Evolutionary conservation across 2,113 vertebrate genomes (phyloP), one percentile per base, ranked within the genome.

Genomic region (Sakesphorus luctuosus): DNA sequence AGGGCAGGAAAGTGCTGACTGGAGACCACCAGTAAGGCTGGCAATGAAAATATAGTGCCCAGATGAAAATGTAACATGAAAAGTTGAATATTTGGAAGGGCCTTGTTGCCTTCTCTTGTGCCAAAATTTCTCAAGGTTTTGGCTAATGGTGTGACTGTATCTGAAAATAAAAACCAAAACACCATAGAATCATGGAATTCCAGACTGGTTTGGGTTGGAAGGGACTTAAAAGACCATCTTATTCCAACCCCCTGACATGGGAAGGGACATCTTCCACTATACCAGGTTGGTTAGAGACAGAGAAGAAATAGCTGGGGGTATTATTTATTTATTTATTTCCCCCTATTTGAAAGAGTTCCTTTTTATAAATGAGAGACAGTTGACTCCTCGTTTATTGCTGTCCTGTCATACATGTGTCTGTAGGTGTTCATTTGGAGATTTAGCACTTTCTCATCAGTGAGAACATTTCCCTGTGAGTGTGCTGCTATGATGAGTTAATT

Each of bases 351-450:
- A 17, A 67, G 18, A 43, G 31, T 74, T 61, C 6, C 12, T 72
- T 78, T 79, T 67, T 38, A 9, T 67, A 84, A 75, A 66, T 35
- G 6, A 7, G 31, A 75, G 71, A 21, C 36, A 56, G 20, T n/a
- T 43, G 76, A 46, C 38, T 65, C 82, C 8, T 25, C 90, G 65
- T 79, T 91, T 94, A 10, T 82, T 52, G 90, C 56, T 62, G 75
- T 63, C 65, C 79, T 94, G 93, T 65, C 77, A 71, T 15, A 10
- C 3, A 5, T 4, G 6, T 36, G 69, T 75, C 95, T 0, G 67
- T 89, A 94, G 88, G 91, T 84, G 80, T 89, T 92, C 87, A 35
- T 80, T 79, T 94, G 79, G 82, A 88, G 87, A 84, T 87, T 91
- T 84, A 89, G 89, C 84, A 90, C 91, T 93, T 94, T 53, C 66